Base-by-base conservation (phyloP, 2,113 vertebrate species). In the Glaucidium brasilianum region DNA sequence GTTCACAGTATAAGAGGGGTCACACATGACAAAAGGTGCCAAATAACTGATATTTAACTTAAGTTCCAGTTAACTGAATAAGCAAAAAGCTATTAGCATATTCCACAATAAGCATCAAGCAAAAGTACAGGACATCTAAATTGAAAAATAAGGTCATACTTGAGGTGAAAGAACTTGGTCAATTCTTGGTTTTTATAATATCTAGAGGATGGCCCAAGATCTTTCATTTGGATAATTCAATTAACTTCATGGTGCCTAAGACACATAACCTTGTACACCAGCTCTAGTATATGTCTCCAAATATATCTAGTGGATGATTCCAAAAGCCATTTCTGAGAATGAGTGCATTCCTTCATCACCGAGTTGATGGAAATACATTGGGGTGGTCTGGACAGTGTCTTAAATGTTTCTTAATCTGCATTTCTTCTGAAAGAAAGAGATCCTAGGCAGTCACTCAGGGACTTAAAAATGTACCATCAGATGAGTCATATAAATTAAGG, bases 351-450 rank as follows among this genome's bases (percentile, higher is more conserved):
- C 43, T 82, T 80, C 55, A 71, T 58, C 72, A n/a, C 7, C 18
- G 29, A 43, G 17, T 50, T 92, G 66, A 74, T 62, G 43, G 62
- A 89, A 89, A 81, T 87, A 79, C 41, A 41, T 11, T 64, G 52
- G 29, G 58, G 34, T 85, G 68, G 41, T 34, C 47, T 85, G 74
- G 52, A 34, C 55, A 58, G 29, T 34, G 7, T 71, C 62, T 91
- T 89, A 93, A 93, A 83, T 82, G 55, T 95, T 97, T 96, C 35
- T 83, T 87, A 88, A 86, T 53, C 73, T 58, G 5, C 85, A 63
- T 49, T 79, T 94, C 76, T 83, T 84, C 15, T 37, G 14, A 92
- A 93, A 82, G 43, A 92, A 92, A 84, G 18, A 25, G 37, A 45
- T 92, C 45, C 55, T 79, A 49, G 82, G 34, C 62, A 95, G 60